These are phyloP conservation scores for Calonectris borealis DNA, from an alignment of 2,113 vertebrate genomes.

Conservation along the genomic window DNA sequence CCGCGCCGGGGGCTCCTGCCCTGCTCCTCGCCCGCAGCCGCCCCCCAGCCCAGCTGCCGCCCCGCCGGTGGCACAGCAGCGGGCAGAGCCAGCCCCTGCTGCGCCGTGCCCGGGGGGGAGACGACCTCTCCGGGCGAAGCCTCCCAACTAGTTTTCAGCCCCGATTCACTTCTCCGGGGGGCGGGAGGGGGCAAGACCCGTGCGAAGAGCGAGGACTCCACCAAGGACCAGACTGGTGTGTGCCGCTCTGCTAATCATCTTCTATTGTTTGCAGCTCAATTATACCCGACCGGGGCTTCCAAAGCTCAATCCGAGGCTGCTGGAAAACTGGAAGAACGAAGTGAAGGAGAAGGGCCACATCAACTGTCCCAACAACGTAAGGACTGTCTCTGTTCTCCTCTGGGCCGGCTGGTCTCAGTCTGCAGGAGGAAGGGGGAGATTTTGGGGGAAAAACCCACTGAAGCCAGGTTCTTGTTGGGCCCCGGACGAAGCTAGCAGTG, in stretches of 20 bases:
- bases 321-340: constrained; percentile 93
- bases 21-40: not conserved
- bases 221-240: not conserved
- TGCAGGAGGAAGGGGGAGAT: not conserved
- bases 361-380: constrained; percentile 93
- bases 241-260: not conserved
- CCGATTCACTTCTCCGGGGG: not conserved
- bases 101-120: rapidly evolving
- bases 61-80: rapidly evolving
- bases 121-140: not conserved
- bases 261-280: constrained; percentile 83
- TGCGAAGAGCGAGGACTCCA: not conserved
- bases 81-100: not conserved
- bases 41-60: not conserved
- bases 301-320: constrained; percentile 86
- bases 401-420: not conserved
- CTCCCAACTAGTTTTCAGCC: not conserved
- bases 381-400: not conserved
- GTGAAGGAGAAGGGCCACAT: constrained; percentile 97
- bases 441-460: not conserved
- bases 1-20: not conserved
- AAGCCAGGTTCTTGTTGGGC: not conserved
- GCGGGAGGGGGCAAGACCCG: not conserved
- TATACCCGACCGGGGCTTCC: constrained; percentile 96
- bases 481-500: not conserved